Percentiles rank a stretch among this genome's conserved stretches.
phyloP scores from a whole-genome alignment of 1,140 invertebrate species.

The Euura saliciscinereae region DNA sequence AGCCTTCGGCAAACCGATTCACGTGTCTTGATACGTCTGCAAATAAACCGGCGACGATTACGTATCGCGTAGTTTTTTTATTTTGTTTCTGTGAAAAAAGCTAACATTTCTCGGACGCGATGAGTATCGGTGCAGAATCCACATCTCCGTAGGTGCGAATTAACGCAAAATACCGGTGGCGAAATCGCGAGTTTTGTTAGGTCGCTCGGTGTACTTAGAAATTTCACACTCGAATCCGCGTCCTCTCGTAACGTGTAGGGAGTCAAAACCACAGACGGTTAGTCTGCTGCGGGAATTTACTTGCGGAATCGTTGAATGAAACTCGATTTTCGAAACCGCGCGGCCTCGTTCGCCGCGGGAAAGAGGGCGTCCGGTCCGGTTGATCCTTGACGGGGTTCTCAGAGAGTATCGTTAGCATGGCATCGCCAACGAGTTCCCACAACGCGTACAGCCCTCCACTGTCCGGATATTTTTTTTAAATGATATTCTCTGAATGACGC shows the following conservation, averaged over 20 bases:
- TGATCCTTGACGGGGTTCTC: neutral
- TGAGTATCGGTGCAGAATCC: too few species aligned
- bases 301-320: neutral
- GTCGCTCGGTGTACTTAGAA: too few species aligned
- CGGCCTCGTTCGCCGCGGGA: neutral
- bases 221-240: neutral
- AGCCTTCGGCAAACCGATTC: neutral
- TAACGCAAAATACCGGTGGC: too few species aligned
- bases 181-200: too few species aligned
- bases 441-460: neutral
- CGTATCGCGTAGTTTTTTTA: too few species aligned
- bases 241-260: neutral
- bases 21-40: too few species aligned
- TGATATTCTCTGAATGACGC: too few species aligned
- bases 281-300: neutral
- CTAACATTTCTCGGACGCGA: too few species aligned
- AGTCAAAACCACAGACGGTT: neutral
- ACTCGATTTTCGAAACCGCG: neutral
- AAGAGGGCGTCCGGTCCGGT: neutral
- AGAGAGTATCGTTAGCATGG: neutral
- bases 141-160: too few species aligned
- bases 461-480: neutral
- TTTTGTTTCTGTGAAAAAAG: too few species aligned
- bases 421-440: constrained; percentile 1
- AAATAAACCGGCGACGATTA: too few species aligned